These are phyloP conservation scores for Ficedula albicollis DNA, from an alignment of 2,797 vertebrate genomes.

Conservation along the genomic window DNA sequence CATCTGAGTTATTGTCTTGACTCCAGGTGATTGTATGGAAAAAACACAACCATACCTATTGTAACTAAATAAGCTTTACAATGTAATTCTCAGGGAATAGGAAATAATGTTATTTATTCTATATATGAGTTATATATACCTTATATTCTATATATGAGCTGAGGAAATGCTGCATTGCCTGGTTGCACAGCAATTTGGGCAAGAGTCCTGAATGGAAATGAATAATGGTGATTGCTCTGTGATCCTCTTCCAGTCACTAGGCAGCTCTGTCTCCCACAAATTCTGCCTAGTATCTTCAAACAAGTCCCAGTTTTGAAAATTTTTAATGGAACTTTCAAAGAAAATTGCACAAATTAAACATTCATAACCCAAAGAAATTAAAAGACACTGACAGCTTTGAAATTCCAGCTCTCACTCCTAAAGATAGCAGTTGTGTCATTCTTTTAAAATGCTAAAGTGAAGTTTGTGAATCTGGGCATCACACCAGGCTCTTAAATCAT, in stretches of 20 bases:
- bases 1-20: neutral
- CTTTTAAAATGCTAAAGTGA: neutral
- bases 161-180: neutral
- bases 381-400: neutral
- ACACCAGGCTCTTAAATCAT: neutral
- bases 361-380: constrained; percentile 13
- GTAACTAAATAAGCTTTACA: neutral
- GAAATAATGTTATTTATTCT: neutral
- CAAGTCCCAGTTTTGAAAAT: neutral
- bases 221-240: neutral
- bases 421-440: neutral
- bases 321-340: constrained; percentile 7
- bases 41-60: neutral
- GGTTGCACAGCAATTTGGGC: neutral
- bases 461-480: neutral
- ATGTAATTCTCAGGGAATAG: neutral
- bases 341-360: neutral
- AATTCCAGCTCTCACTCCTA: neutral
- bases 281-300: neutral
- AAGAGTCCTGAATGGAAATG: neutral
- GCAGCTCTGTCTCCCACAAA: neutral
- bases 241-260: neutral
- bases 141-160: neutral
- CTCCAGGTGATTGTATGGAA: neutral
- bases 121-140: too few species aligned